Percentiles rank a stretch among this genome's conserved stretches.
These are phyloP conservation scores for Heteractis magnifica DNA, from an alignment of 92 coral and sea anemone species.

Conservation along the genomic window DNA sequence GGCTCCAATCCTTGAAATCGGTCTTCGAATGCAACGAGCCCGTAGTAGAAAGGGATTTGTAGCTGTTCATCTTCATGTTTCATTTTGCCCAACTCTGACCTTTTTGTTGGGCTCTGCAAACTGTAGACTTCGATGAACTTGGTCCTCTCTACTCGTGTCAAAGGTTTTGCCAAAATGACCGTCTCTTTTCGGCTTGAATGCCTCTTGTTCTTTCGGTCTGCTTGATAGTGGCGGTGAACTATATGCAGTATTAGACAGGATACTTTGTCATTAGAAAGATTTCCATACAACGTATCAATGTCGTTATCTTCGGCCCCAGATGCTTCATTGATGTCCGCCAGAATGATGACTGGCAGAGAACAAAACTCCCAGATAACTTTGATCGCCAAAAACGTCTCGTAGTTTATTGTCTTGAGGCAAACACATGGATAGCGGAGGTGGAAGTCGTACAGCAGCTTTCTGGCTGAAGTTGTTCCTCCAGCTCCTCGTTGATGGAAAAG, in stretches of 20 bases:
- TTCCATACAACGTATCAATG: slow-evolving; percentile 37
- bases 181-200: neutral
- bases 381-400: slow-evolving; percentile 42
- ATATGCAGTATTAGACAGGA: neutral
- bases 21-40: neutral
- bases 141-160: neutral
- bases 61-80: neutral
- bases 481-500: slow-evolving; percentile 69
- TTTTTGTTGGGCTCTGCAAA: neutral
- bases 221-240: neutral
- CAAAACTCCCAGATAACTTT: slow-evolving; percentile 48
- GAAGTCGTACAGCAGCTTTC: slow-evolving; percentile 54
- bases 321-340: slow-evolving; percentile 47
- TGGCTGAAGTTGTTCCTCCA: slow-evolving; percentile 69
- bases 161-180: neutral
- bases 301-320: slow-evolving; percentile 44
- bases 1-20: neutral
- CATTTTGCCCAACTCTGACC: neutral
- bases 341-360: slow-evolving; percentile 44
- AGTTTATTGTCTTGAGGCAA: slow-evolving; percentile 45
- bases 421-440: slow-evolving; percentile 60
- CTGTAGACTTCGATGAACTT: neutral
- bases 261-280: slow-evolving; percentile 56
- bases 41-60: neutral
- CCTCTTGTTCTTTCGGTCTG: neutral